Conservation (phyloP, 2,113 vertebrate species). For the Symphodus melops region DNA sequence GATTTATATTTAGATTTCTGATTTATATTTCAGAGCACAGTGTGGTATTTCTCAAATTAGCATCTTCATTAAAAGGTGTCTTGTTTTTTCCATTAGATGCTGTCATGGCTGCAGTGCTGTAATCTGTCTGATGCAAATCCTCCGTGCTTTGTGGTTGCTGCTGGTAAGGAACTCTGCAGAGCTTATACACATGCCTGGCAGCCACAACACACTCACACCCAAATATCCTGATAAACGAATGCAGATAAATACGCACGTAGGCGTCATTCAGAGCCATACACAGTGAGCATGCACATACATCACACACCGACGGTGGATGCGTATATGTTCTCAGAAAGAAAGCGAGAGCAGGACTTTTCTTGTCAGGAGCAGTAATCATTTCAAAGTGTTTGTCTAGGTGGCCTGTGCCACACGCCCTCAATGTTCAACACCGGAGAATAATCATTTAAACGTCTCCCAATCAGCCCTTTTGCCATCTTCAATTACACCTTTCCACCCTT, state of each 20-base stretch:
- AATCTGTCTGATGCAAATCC: constrained; percentile 75
- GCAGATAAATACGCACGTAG: constrained; percentile 23
- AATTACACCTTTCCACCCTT: constrained; percentile 99
- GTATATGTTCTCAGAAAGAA: constrained; percentile 76
- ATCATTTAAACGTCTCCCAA: constrained; percentile 99
- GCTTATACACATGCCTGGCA: constrained; percentile 33
- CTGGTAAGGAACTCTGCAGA: constrained; percentile 49
- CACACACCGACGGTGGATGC: constrained; percentile 13
- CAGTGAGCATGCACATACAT: not conserved
- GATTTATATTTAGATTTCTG: constrained; percentile 52
- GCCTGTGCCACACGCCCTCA: constrained; percentile 90
- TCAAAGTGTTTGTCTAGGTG: constrained; percentile 88
- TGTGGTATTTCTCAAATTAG: constrained; percentile 78
- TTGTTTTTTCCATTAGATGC: constrained; percentile 75
- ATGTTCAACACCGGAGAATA: constrained; percentile 93
- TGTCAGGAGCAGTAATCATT: constrained; percentile 90
- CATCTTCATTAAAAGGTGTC: constrained; percentile 78
- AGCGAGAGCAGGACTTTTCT: constrained; percentile 66
- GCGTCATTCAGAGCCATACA: constrained; percentile 4
- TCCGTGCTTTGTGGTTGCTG: constrained; percentile 65
- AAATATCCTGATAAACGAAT: constrained; percentile 20
- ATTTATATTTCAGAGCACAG: constrained; percentile 61
- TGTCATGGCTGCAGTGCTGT: constrained; percentile 69
- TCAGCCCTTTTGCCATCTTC: constrained; percentile 98
- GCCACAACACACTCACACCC: constrained; percentile 22